phyloP scores from a whole-genome alignment of 2,888 invertebrate species.

The Catocala fraxini region DNA sequence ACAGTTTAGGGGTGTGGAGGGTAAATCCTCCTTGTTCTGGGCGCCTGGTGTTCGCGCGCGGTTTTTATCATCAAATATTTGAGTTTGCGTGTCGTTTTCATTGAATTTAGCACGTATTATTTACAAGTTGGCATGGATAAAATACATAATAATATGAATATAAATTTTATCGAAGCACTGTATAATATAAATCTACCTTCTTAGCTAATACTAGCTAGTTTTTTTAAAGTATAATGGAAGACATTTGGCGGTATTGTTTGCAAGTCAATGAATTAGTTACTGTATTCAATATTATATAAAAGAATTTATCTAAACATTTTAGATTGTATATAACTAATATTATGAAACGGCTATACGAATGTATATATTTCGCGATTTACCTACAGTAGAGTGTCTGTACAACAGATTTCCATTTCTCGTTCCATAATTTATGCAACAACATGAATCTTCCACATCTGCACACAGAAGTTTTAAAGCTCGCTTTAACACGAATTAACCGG shows the following conservation, averaged over 20 bases:
- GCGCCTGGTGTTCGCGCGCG: slow-evolving; percentile 42
- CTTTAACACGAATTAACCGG: slow-evolving; percentile 38
- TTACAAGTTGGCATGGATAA: slow-evolving; percentile 10
- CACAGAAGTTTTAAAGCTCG: slow-evolving; percentile 33
- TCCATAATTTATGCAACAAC: slow-evolving; percentile 29
- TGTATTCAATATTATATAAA: no score
- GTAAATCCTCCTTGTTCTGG: slow-evolving; percentile 36
- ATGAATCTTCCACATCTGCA: slow-evolving; percentile 33
- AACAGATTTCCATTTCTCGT: neutral
- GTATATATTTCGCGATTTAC: no score
- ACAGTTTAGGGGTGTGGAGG: slow-evolving; percentile 35
- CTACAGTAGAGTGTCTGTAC: no score
- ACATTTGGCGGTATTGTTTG: no score
- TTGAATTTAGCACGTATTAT: slow-evolving; percentile 30
- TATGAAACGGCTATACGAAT: no score
- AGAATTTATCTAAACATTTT: no score
- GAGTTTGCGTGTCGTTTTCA: slow-evolving; percentile 41
- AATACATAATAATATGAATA: neutral
- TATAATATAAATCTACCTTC: no score
- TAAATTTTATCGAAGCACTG: no score
- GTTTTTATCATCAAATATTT: slow-evolving; percentile 48
- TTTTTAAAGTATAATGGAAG: no score
- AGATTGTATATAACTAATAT: no score
- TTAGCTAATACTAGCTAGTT: no score
- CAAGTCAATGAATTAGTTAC: no score